Conservation (phyloP, 2,888 invertebrate genomes). For the Neoscelio sp. region DNA sequence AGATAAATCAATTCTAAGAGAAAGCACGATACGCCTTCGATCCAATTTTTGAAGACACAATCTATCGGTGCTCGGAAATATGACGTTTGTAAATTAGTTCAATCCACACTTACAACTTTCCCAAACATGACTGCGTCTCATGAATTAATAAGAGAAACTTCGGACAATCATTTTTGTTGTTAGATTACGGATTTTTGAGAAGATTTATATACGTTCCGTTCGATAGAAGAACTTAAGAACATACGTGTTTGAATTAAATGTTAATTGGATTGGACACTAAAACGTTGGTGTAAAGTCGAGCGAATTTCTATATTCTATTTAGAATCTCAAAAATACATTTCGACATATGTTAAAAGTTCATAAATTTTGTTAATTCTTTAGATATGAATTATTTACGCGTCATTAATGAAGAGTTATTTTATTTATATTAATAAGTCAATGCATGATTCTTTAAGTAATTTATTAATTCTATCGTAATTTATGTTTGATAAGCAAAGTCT, state of each 20-base stretch:
- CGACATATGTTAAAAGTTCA: too few relatives aligned
- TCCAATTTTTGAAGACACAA: conserved; percentile 42
- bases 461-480: too few relatives aligned
- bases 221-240: background rate
- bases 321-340: too few relatives aligned
- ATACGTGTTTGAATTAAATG: background rate
- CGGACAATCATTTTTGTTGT: conserved; percentile 22
- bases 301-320: too few relatives aligned
- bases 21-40: conserved; percentile 54
- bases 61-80: conserved; percentile 36
- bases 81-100: conserved; percentile 63
- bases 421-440: too few relatives aligned
- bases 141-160: conserved; percentile 58
- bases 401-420: too few relatives aligned
- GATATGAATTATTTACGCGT: too few relatives aligned
- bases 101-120: conserved; percentile 42
- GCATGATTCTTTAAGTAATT: too few relatives aligned
- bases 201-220: conserved; percentile 1
- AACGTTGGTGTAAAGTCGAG: too few relatives aligned
- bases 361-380: too few relatives aligned
- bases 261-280: too few relatives aligned
- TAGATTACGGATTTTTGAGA: conserved; percentile 10
- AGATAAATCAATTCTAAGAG: conserved; percentile 65
- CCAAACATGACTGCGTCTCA: conserved; percentile 38
- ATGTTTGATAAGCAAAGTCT: too few relatives aligned